Base-by-base conservation (phyloP, 2,888 invertebrate genomes). In the Protodeltote pygarga region DNA sequence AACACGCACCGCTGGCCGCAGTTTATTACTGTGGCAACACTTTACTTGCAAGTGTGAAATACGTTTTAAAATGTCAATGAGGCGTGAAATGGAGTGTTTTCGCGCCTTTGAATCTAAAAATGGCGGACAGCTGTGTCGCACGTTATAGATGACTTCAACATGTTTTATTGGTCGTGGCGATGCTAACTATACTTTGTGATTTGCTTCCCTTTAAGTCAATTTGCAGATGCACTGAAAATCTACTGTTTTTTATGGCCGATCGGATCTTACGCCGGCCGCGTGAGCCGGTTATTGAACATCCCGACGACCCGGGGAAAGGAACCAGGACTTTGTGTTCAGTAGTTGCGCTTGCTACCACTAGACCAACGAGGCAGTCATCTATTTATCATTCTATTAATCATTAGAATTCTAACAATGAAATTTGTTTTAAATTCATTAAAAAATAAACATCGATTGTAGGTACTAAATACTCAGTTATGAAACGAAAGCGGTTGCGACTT, bases 41-140 rank as follows among this genome's bases (percentile, higher is more conserved):
- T 88, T 87, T 88, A 87, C 82, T 79, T 84, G 83, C 81, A 85
- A 85, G 83, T 78, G 85, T 87, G 85, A 86, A 86, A 86, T 83
- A 85, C 83, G 83, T 77, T 76, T 73, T 77, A 60, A 76, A 83
- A 75, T 68, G 72, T 72, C 73, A 87, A 89, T 88, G 89, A 77
- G 77, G 52, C 89, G 85, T 81, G 84, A 88, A 87, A 87, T 69
- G 55, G 51, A 44, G 83, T 62, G 65, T 65, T 73, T 73, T 75
- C 75, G 75, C 76, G 89, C 86, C 84, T 85, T 80, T 77, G 72
- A 62, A 60, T 75, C 79, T 86, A 83, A 85, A 85, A 77, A 82
- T 83, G 85, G 83, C 71, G 14, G 49, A 40, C 46, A 48, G 61
- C 42, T 61, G 60, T 46, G 38, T 9, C 1, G 21, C 41, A 28